Conservation (phyloP, 2,888 invertebrate genomes). For the Cylindroiulus punctatus region DNA sequence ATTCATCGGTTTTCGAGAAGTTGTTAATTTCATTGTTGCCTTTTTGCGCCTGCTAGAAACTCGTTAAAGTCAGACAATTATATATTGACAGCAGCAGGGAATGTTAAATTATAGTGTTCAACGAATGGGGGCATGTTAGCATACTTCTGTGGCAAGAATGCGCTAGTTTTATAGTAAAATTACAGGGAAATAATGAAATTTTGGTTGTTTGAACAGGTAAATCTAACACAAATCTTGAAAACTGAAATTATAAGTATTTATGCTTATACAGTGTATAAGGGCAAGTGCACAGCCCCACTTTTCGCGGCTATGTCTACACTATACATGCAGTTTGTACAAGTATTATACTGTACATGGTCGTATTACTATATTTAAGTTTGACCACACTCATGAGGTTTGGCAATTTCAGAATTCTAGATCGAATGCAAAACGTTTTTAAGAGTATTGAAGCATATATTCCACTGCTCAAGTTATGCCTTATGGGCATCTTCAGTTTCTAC, state of each 20-base stretch:
- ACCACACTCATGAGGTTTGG: slow-evolving; percentile 2
- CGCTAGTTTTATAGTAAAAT: slow-evolving; percentile 10
- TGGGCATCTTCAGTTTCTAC: too few relatives aligned
- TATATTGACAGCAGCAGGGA: slow-evolving; percentile 38
- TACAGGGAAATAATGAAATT: background rate
- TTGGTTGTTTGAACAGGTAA: slow-evolving; percentile 8
- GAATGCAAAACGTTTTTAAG: too few relatives aligned
- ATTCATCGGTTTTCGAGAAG: background rate
- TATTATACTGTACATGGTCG: background rate
- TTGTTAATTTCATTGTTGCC: slow-evolving; percentile 31
- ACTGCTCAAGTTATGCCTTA: too few relatives aligned
- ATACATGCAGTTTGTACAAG: too few relatives aligned
- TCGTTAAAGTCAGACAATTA: slow-evolving; percentile 28
- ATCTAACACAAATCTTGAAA: slow-evolving; percentile 4
- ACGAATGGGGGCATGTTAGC: slow-evolving; percentile 34
- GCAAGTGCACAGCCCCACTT: background rate
- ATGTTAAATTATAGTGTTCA: slow-evolving; percentile 31
- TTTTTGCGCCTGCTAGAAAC: slow-evolving; percentile 7
- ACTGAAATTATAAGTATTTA: background rate
- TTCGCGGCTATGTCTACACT: background rate
- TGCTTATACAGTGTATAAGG: background rate
- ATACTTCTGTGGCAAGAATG: slow-evolving; percentile 26
- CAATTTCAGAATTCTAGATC: background rate
- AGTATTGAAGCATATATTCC: too few relatives aligned
- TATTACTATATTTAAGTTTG: background rate